Evolutionary conservation across 2,113 vertebrate genomes (phyloP), one percentile per base, ranked within the genome.

Genomic region (Ginglymostoma cirratum): DNA sequence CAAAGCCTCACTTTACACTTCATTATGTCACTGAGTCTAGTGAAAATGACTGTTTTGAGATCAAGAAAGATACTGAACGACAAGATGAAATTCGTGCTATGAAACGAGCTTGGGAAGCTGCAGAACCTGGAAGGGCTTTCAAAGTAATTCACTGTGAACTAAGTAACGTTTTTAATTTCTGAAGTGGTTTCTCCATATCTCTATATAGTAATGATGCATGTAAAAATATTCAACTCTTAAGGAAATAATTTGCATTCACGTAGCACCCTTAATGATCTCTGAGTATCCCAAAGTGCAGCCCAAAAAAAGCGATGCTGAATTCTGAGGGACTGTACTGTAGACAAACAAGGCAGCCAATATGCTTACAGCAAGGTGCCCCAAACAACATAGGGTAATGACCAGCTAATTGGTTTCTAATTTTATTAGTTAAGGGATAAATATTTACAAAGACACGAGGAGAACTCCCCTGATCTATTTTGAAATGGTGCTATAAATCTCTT

Each of bases 101-200:
- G 97, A 99, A 99, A 97, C 97, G 97, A 96, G 98, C 98, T n/a
- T 99, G 98, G 99, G 98, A 99, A 96, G 96, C 96, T n/a, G 97
- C 97, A 0, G 98, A 99, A 80, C 98, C 98, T 0, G 99, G 98
- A 95, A 98, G 99, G 96, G 96, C 97, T 55, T 96, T 97, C 96
- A 99, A 98, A 98, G 99, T 99, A 97, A 96, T 0, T 69, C 48
- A 23, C 52, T 27, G 92, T 38, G 45, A 96, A 92, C 24, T 34
- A 34, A 2, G 67, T 78, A 92, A 94, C 0, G 10, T 17, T 90
- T 80, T 80, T 48, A 24, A 7, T 78, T 23, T 2, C 55, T 30
- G 5, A n/a, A 55, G 27, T 14, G 24, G 48, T 27, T 92, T n/a
- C 55, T 61, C 12, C 12, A 61, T 61, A 61, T 61, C 55, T 61